Evolutionary conservation across 2,888 invertebrate species (phyloP).

Genomic region (Pseudanteris insignis): DNA sequence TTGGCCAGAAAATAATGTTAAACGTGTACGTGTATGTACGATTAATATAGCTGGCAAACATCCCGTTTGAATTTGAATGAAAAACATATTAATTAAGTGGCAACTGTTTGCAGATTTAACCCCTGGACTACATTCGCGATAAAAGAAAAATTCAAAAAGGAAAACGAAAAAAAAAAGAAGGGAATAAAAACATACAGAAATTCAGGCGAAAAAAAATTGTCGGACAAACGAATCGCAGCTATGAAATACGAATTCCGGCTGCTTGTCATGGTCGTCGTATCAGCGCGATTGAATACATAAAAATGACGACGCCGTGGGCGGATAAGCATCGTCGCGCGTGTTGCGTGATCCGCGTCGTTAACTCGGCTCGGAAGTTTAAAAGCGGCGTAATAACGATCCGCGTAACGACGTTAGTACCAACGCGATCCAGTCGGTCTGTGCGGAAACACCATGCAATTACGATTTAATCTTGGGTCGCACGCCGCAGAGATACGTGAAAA

Average conservation of each 20-base stretch:
- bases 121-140: too few relatives aligned
- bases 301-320: constrained; percentile 25
- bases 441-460: constrained; percentile 42
- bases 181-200: too few relatives aligned
- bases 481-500: constrained; percentile 42
- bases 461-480: constrained; percentile 43
- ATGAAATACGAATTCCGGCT: constrained; percentile 22
- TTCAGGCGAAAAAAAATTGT: constrained; percentile 18
- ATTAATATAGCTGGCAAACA: too few relatives aligned
- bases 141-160: too few relatives aligned
- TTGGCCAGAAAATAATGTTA: too few relatives aligned
- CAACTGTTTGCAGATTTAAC: too few relatives aligned
- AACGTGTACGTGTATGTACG: too few relatives aligned
- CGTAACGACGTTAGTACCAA: constrained; percentile 43
- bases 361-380: constrained; percentile 36
- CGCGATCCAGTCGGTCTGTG: constrained; percentile 32
- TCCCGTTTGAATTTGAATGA: too few relatives aligned
- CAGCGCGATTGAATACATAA: constrained; percentile 28
- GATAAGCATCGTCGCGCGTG: constrained; percentile 42
- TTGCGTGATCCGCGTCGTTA: constrained; percentile 43
- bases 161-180: too few relatives aligned
- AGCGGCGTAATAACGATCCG: constrained; percentile 40
- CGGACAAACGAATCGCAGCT: constrained; percentile 14
- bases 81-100: too few relatives aligned
- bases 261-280: constrained; percentile 28